phyloP scores from a whole-genome alignment of 2,888 invertebrate species.

The Nezara viridula region DNA sequence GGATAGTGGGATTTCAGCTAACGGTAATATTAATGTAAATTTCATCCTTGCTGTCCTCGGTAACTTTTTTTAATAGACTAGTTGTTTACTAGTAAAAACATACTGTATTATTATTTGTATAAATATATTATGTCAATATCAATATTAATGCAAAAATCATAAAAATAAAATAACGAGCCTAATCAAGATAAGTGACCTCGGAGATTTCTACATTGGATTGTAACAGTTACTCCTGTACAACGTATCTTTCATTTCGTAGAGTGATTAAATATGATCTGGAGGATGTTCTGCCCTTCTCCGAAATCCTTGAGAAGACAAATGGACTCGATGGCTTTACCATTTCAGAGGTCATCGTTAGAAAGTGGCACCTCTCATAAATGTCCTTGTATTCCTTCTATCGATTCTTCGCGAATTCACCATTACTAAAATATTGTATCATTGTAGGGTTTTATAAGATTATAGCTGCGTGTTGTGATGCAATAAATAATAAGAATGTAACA shows the following conservation, averaged over 20 bases:
- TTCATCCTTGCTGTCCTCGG: not conserved
- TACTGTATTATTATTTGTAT: not conserved
- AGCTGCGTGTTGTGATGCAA: too few species aligned
- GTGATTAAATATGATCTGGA: not conserved
- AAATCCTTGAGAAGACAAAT: constrained; percentile 13
- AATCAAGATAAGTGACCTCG: not conserved
- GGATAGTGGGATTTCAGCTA: not conserved
- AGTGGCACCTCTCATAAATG: not conserved
- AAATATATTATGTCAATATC: too few species aligned
- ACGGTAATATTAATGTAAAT: constrained; percentile 13
- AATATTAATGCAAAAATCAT: not conserved
- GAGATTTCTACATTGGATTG: not conserved
- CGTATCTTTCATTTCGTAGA: not conserved
- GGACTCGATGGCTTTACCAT: constrained; percentile 7
- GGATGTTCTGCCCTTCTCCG: not conserved
- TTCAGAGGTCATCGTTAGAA: not conserved
- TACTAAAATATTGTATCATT: not conserved
- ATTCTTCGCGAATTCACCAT: not conserved
- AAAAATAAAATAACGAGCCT: not conserved
- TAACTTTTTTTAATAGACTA: not conserved
- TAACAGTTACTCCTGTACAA: not conserved
- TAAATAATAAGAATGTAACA: too few species aligned
- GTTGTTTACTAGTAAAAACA: constrained; percentile 1
- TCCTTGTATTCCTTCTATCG: not conserved
- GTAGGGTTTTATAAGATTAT: too few species aligned